Conservation (phyloP, 2,797 vertebrate genomes). For the Apogon hyalosoma region DNA sequence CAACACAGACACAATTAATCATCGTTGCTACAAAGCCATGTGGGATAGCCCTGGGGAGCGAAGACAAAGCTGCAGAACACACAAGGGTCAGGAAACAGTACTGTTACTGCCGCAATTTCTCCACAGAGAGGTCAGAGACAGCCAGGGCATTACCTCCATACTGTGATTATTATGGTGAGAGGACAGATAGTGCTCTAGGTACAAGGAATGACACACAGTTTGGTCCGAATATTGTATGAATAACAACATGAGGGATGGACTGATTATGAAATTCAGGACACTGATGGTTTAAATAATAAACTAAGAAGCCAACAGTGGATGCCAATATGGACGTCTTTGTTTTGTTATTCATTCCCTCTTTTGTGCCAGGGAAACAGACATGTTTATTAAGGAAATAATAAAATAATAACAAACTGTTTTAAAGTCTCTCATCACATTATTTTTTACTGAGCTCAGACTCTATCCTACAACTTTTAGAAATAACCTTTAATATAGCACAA, state of each 20-base stretch:
- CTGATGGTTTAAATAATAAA: no score
- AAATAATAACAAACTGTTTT: no score
- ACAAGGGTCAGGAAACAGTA: constrained; percentile 42
- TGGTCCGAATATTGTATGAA: constrained; percentile 15
- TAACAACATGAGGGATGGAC: not conserved
- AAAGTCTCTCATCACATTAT: no score
- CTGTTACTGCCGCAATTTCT: constrained; percentile 41
- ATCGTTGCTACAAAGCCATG: constrained; percentile 50
- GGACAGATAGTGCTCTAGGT: constrained; percentile 32
- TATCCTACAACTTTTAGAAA: no score
- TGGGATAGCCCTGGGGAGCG: constrained; percentile 43
- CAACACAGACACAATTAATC: constrained; percentile 64
- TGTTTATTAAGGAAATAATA: no score
- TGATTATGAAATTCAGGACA: no score
- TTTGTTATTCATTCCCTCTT: no score
- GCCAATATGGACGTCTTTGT: no score
- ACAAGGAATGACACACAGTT: constrained; percentile 28
- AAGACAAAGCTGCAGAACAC: constrained; percentile 54
- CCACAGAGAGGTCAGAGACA: constrained; percentile 59
- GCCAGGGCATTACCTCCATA: constrained; percentile 54
- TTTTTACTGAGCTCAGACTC: no score
- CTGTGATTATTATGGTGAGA: constrained; percentile 65
- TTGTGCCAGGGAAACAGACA: no score
- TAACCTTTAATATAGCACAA: not conserved
- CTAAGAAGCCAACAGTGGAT: no score